Evolutionary conservation across 2,797 vertebrate genomes (phyloP).

Genomic region (Pteropus rufus): DNA sequence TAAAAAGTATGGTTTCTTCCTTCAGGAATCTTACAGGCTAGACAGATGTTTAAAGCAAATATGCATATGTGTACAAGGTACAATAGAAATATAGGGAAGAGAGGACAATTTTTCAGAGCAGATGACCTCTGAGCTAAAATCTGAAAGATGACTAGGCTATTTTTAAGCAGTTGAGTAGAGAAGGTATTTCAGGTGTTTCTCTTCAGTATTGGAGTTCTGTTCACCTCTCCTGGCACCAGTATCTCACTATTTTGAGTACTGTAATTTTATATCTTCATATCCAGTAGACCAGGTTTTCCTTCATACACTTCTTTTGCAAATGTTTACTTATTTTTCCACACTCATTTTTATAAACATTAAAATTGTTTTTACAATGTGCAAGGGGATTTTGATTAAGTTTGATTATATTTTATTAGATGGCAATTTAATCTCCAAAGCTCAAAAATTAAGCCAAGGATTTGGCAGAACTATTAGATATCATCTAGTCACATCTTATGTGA

Average conservation of each 20-base stretch:
- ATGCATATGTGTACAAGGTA: not conserved
- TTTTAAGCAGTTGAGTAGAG: not conserved
- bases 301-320: not conserved
- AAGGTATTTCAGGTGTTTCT: not conserved
- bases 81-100: not conserved
- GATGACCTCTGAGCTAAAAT: not conserved
- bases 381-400: not conserved
- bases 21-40: not conserved
- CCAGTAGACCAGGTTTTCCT: not conserved
- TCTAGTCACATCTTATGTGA: not conserved
- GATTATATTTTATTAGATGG: not conserved
- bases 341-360: not conserved
- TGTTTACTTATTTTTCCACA: not conserved
- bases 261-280: not conserved
- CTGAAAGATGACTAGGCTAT: not conserved
- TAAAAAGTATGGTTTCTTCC: not conserved
- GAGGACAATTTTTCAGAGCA: not conserved
- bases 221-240: not conserved
- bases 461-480: not conserved
- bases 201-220: not conserved
- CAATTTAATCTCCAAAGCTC: constrained; percentile 3
- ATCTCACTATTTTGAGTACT: not conserved
- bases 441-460: not conserved
- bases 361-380: constrained; percentile 4
- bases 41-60: not conserved